Percentiles rank a stretch among this genome's conserved stretches.
Conservation (phyloP, 2,888 invertebrate species). For the Cryptocephalus moraei region DNA sequence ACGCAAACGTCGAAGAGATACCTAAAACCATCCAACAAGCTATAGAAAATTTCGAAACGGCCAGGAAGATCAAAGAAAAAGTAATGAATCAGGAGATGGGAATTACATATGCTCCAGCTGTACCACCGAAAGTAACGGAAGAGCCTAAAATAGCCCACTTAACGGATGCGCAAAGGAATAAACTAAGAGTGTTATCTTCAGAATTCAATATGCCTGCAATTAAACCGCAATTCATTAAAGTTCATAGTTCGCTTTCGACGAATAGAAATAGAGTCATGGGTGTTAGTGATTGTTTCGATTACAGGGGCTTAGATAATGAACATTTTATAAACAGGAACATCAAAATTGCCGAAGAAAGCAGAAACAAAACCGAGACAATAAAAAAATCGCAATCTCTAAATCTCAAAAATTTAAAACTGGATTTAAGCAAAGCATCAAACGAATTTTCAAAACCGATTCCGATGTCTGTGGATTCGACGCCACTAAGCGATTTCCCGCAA, state of each 20-base stretch:
- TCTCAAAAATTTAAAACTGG: neutral
- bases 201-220: conserved; percentile 41
- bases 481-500: conserved; percentile 23
- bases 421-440: conserved; percentile 1
- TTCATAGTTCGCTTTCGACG: conserved; percentile 14
- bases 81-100: conserved; percentile 44
- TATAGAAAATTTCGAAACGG: conserved; percentile 38
- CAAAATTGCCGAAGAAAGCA: neutral
- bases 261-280: conserved; percentile 29
- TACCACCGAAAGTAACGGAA: conserved; percentile 18
- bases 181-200: conserved; percentile 48
- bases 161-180: conserved; percentile 51
- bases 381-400: conserved; percentile 20
- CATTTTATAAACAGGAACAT: conserved; percentile 24
- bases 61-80: conserved; percentile 41
- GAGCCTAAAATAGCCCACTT: conserved; percentile 34
- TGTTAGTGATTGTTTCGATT: conserved; percentile 23
- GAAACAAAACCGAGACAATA: conserved; percentile 3
- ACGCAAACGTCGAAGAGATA: conserved; percentile 21
- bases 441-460: conserved; percentile 19
- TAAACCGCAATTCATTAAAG: neutral
- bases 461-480: conserved; percentile 36
- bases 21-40: conserved; percentile 15
- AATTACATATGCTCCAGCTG: conserved; percentile 34
- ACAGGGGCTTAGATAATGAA: conserved; percentile 22